Conservation (phyloP, 2,113 vertebrate genomes). For the Bagarius yarrelli region DNA sequence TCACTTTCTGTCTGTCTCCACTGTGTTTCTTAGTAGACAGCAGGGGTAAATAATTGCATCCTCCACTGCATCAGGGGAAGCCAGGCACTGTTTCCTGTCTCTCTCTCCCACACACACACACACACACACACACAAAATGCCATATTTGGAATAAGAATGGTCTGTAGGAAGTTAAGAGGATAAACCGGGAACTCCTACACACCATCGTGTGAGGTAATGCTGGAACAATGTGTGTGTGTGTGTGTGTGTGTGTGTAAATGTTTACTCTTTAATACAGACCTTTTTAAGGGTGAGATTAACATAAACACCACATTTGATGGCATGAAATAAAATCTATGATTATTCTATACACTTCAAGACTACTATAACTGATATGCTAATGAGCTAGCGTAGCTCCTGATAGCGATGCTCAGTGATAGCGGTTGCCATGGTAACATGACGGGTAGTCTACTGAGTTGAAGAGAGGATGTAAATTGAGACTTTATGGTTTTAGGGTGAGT, state of each 20-base stretch:
- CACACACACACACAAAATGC: constrained; percentile 20
- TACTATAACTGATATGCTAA: background rate
- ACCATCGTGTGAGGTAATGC: background rate
- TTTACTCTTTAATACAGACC: background rate
- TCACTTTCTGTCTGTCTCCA: background rate
- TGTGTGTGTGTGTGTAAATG: background rate
- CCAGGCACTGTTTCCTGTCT: constrained; percentile 35
- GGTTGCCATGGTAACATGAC: background rate
- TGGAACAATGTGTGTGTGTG: background rate
- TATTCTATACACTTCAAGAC: background rate
- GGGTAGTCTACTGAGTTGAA: background rate
- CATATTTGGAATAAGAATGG: constrained; percentile 44
- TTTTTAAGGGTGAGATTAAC: background rate
- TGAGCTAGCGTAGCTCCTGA: too few species aligned
- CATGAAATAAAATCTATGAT: background rate
- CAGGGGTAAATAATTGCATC: constrained; percentile 33
- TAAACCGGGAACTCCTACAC: constrained; percentile 33
- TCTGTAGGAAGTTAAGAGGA: constrained; percentile 21
- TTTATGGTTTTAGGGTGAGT: background rate
- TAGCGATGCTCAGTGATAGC: background rate
- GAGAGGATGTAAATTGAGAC: background rate
- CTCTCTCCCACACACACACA: constrained; percentile 31
- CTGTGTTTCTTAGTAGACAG: background rate
- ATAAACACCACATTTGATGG: background rate
- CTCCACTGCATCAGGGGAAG: background rate